phyloP scores from a whole-genome alignment of 2,888 invertebrate genomes.

The Parnassius glacialis region DNA sequence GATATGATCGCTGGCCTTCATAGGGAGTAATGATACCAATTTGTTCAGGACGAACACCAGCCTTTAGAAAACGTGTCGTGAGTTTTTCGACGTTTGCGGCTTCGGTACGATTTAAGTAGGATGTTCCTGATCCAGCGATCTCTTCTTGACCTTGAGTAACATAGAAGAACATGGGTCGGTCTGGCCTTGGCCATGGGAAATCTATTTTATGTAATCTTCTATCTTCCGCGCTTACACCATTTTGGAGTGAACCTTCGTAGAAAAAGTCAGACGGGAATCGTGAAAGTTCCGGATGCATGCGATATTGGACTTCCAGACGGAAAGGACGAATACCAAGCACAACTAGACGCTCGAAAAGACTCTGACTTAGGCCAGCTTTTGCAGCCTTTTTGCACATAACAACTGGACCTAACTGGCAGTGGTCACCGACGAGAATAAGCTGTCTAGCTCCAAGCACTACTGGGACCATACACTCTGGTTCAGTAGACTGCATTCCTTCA shows the following conservation, averaged over 20 bases:
- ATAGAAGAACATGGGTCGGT: slow-evolving; percentile 99
- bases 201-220: slow-evolving; percentile 93
- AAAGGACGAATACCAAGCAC: slow-evolving; percentile 98
- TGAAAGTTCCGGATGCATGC: slow-evolving; percentile 99
- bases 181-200: slow-evolving; percentile 98
- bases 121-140: slow-evolving; percentile 98
- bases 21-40: slow-evolving; percentile 99
- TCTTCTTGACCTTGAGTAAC: slow-evolving; percentile 99
- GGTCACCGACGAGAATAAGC: slow-evolving; percentile 98
- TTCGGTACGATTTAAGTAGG: slow-evolving; percentile 98
- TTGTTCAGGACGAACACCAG: slow-evolving; percentile 98
- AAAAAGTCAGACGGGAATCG: slow-evolving; percentile 99
- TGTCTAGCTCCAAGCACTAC: slow-evolving; percentile 98
- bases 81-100: slow-evolving; percentile 99
- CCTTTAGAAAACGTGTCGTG: slow-evolving; percentile 95
- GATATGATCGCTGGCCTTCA: slow-evolving; percentile 98
- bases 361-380: slow-evolving; percentile 97
- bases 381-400: slow-evolving; percentile 99
- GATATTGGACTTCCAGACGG: slow-evolving; percentile 97
- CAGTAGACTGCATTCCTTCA: slow-evolving; percentile 98
- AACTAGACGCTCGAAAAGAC: slow-evolving; percentile 97
- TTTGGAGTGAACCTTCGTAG: slow-evolving; percentile 99
- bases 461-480: slow-evolving; percentile 99
- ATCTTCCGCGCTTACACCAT: slow-evolving; percentile 98
- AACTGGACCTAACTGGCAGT: slow-evolving; percentile 99